phyloP scores from a whole-genome alignment of 2,888 invertebrate species.

The Lampropteryx suffumata region DNA sequence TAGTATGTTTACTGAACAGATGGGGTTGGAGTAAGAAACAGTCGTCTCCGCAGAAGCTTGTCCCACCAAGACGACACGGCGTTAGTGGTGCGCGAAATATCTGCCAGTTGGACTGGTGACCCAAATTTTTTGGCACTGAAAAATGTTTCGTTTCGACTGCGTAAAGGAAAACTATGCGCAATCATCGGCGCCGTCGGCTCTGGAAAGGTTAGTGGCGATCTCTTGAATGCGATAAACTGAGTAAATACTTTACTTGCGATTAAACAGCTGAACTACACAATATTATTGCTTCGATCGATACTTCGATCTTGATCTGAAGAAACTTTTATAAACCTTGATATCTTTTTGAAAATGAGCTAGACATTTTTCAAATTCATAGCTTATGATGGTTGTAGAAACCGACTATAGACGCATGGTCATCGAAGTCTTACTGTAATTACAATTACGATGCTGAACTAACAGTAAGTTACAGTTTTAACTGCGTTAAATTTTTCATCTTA shows the following conservation, averaged over 20 bases:
- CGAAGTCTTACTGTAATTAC: too few relatives aligned
- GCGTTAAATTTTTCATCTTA: too few relatives aligned
- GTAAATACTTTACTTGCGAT: not conserved
- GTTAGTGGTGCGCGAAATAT: conserved; percentile 62
- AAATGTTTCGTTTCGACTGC: conserved; percentile 76
- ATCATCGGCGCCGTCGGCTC: conserved; percentile 90
- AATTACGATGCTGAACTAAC: too few relatives aligned
- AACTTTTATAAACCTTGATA: too few relatives aligned
- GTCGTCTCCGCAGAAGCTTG: conserved; percentile 49
- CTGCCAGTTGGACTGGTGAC: conserved; percentile 79
- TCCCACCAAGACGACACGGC: conserved; percentile 61
- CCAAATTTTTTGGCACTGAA: conserved; percentile 80
- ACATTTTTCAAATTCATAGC: too few relatives aligned
- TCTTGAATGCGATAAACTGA: conserved; percentile 6
- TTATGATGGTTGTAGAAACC: too few relatives aligned
- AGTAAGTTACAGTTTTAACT: too few relatives aligned
- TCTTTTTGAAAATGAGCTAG: too few relatives aligned
- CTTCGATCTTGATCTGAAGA: too few relatives aligned
- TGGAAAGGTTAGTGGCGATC: conserved; percentile 81
- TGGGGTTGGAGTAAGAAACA: conserved; percentile 24
- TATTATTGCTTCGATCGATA: not conserved
- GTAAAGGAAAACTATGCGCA: conserved; percentile 84
- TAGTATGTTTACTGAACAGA: conserved; percentile 5
- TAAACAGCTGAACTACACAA: conserved; percentile 2
- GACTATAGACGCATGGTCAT: too few relatives aligned